Percentiles rank a stretch among this genome's conserved stretches.
Evolutionary conservation across 1,140 invertebrate genomes (phyloP).

Genomic region (Rhizoglyphus robini): DNA sequence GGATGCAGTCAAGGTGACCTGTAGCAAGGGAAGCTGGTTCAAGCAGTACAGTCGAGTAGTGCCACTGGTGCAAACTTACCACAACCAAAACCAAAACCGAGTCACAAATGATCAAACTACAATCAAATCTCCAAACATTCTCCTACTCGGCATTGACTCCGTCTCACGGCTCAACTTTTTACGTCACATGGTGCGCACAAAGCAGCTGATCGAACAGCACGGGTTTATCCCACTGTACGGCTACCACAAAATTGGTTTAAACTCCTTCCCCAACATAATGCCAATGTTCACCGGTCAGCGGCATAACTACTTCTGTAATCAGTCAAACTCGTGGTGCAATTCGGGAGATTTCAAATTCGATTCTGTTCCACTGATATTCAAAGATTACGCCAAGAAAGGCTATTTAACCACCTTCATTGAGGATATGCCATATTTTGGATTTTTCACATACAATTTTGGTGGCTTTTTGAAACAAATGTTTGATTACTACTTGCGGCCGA

Average conservation of each 20-base stretch:
- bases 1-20: background rate
- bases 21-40: background rate
- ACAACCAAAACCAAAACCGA: background rate
- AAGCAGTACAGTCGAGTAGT: background rate
- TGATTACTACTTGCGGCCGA: background rate
- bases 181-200: background rate
- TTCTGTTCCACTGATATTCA: background rate
- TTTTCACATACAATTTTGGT: background rate
- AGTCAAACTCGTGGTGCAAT: too few relatives aligned
- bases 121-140: too few relatives aligned
- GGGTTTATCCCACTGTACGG: slow-evolving; percentile 26
- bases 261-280: slow-evolving; percentile 37
- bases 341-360: background rate
- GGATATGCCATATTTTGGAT: background rate
- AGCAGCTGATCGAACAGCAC: background rate
- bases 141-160: background rate
- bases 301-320: background rate
- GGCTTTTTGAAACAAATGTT: background rate
- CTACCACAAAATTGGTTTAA: slow-evolving; percentile 37
- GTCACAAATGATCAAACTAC: background rate
- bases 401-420: slow-evolving; percentile 1
- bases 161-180: slow-evolving; percentile 7
- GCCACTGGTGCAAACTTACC: background rate
- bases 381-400: background rate
- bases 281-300: slow-evolving; percentile 31